phyloP scores from a whole-genome alignment of 2,888 invertebrate species.

The Lasioglossum villosulum region DNA sequence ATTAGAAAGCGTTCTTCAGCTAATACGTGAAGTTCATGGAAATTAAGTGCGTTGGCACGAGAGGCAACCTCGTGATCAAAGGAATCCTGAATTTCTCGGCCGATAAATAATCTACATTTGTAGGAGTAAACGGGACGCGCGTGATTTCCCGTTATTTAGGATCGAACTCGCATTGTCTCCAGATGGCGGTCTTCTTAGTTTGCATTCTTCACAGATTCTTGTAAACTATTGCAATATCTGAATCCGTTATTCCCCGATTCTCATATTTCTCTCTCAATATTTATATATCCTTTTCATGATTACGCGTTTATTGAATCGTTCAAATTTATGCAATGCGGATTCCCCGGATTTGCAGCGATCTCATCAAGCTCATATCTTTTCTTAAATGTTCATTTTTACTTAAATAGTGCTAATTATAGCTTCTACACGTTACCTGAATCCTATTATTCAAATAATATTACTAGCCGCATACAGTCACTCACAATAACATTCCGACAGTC shows the following conservation, averaged over 20 bases:
- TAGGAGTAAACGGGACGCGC: constrained; percentile 17
- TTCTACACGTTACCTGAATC: too few relatives aligned
- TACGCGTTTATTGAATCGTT: constrained; percentile 39
- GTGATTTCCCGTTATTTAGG: constrained; percentile 43
- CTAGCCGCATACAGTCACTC: too few relatives aligned
- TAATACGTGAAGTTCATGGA: constrained; percentile 46
- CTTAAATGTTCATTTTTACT: background rate
- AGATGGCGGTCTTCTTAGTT: constrained; percentile 29
- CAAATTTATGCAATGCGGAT: constrained; percentile 41
- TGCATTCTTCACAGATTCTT: constrained; percentile 48
- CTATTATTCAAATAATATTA: too few relatives aligned
- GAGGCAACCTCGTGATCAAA: constrained; percentile 35
- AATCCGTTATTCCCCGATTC: constrained; percentile 19
- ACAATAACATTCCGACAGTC: too few relatives aligned
- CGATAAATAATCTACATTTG: constrained; percentile 22
- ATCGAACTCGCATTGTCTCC: constrained; percentile 35
- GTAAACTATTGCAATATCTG: constrained; percentile 11
- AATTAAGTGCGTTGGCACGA: constrained; percentile 47
- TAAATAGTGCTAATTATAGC: too few relatives aligned
- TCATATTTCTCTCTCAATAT: constrained; percentile 11
- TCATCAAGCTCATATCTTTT: background rate
- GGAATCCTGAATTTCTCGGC: constrained; percentile 48
- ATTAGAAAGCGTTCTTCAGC: constrained; percentile 50
- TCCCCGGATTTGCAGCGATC: background rate
- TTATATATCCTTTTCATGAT: constrained; percentile 29